Evolutionary conservation across 2,888 invertebrate species (phyloP).

Genomic region (Drosophila dives): DNA sequence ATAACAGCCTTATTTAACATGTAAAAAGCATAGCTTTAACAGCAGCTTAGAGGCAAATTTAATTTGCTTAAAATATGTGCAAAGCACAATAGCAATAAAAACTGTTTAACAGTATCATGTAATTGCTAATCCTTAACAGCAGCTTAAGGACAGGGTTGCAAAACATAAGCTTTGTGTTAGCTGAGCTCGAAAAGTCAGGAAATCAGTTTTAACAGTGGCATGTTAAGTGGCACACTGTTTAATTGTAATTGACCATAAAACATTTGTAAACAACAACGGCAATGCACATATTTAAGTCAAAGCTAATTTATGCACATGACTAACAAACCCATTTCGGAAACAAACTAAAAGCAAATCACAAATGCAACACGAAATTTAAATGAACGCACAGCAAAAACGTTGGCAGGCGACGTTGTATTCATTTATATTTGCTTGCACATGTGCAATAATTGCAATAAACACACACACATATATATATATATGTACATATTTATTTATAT

Average conservation of each 20-base stretch:
- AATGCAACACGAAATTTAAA: slow-evolving; percentile 49
- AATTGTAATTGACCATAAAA: slow-evolving; percentile 42
- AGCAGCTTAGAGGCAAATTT: slow-evolving; percentile 9
- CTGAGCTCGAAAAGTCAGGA: neutral
- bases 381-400: slow-evolving; percentile 17
- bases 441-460: slow-evolving; percentile 10
- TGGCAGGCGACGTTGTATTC: slow-evolving; percentile 7
- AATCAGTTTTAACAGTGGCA: slow-evolving; percentile 9
- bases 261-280: slow-evolving; percentile 36
- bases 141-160: neutral
- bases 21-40: neutral
- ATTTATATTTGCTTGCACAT: slow-evolving; percentile 4
- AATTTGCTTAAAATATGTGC: neutral
- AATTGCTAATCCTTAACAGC: slow-evolving; percentile 17
- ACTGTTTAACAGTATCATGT: neutral
- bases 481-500: neutral
- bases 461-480: neutral
- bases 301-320: slow-evolving; percentile 63
- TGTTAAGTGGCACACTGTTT: slow-evolving; percentile 20
- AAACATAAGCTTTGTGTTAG: neutral
- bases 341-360: slow-evolving; percentile 47
- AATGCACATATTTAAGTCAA: slow-evolving; percentile 40
- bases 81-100: neutral
- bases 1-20: slow-evolving; percentile 10
- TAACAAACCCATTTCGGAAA: slow-evolving; percentile 50